Base-by-base conservation (phyloP, 2,113 vertebrate species). In the Pagrus major region DNA sequence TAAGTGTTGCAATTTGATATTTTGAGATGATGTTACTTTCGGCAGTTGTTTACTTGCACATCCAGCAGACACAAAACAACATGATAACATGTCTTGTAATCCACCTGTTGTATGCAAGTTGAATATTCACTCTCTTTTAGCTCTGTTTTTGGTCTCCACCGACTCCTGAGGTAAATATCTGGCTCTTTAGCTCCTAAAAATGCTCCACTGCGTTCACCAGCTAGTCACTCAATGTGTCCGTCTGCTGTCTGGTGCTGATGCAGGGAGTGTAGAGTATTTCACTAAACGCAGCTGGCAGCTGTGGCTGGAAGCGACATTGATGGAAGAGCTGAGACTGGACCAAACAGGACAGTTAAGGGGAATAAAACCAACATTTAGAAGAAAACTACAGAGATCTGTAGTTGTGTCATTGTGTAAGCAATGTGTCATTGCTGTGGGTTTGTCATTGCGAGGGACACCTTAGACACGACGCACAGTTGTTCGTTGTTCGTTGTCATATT, bases 211-310 rank as follows among this genome's bases (percentile, higher is more conserved):
- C 27, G n/a, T 52, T 35, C 21, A 54, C 44, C 54, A 10, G 37
- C 39, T n/a, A 15, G 25, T 56, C 18, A n/a, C 10, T 29, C 12
- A 21, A 5, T 55, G 59, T 12, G n/a, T 15, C 33, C n/a, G 56
- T 59, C 12, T 41, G 54, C n/a, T 46, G 41, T 23, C 35, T 47
- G n/a, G 14, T 60, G 55, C 42, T 25, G 27, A 58, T 42, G 23
- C 51, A 55, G 67, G 25, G 20, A 31, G 23, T n/a, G 37, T 37
- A 37, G 46, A 25, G 46, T 52, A 31, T 33, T 58, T 20, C n/a
- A 55, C 25, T 21, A 35, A 67, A 56, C 23, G 59, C 52, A 67
- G 63, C 35, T 44, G 31, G 33, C 23, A 20, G 47, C 23, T 80
- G 60, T 55, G 54, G 31, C 52, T 29, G 41, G 33, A 61, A 41